A percentile compares a stretch with the other conserved stretches of the same genome.
phyloP scores from a whole-genome alignment of 2,797 vertebrate genomes.

The Phataginus tetradactyla region DNA sequence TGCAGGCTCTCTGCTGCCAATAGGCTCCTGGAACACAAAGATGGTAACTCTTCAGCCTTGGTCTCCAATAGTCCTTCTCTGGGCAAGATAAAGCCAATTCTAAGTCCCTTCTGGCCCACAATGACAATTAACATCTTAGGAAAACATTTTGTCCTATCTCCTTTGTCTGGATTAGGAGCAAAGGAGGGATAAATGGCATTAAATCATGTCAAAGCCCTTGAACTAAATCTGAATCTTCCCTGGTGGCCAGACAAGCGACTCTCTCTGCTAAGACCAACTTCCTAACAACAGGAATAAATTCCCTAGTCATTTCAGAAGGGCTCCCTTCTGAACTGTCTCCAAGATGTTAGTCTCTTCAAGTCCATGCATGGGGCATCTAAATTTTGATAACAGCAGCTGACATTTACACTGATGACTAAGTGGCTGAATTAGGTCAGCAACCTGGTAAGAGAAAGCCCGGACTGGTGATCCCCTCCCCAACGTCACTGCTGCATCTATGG shows the following conservation, averaged over 20 bases:
- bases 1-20: not conserved
- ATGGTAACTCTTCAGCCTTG: not conserved
- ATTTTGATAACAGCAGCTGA: not conserved
- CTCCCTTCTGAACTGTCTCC: not conserved
- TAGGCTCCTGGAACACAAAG: not conserved
- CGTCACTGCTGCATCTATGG: not conserved
- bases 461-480: not conserved
- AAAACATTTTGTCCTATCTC: not conserved
- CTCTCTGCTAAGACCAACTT: not conserved
- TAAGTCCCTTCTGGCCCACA: not conserved
- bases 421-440: slow-evolving; percentile 27
- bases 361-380: not conserved
- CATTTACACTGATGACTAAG: slow-evolving; percentile 10
- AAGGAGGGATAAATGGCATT: not conserved
- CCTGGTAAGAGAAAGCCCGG: not conserved
- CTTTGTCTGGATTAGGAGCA: not conserved
- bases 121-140: not conserved
- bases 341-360: not conserved
- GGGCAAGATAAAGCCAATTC: not conserved
- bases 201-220: not conserved
- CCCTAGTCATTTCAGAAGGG: not conserved
- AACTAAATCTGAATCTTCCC: not conserved
- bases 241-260: not conserved
- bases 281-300: not conserved
- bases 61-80: not conserved